Evolutionary conservation across 2,797 vertebrate species (phyloP).

Genomic region (Hylomyscus alleni): DNA sequence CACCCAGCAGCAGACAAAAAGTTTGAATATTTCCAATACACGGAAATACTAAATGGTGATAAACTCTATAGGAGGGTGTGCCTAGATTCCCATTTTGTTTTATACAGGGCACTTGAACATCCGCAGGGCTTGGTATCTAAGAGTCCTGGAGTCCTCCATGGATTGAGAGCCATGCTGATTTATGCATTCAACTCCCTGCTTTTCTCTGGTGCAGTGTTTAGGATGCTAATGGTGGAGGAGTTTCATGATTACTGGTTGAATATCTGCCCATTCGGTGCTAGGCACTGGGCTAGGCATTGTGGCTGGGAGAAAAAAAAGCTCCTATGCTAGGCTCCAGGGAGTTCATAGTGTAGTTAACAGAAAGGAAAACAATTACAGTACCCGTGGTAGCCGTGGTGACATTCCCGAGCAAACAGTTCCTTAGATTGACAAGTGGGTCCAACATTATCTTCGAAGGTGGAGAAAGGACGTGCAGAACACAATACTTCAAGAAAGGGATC

Average conservation of each 20-base stretch:
- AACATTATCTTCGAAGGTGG: fast-evolving
- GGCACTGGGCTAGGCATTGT: not conserved
- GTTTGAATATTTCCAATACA: not conserved
- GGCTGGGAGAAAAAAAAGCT: not conserved
- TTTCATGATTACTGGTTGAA: constrained; percentile 51
- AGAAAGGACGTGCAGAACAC: not conserved
- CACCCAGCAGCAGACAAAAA: not conserved
- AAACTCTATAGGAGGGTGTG: not conserved
- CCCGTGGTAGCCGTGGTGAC: not conserved
- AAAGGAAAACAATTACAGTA: not conserved
- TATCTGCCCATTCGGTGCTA: not conserved
- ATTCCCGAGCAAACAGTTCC: not conserved
- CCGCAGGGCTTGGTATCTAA: not conserved
- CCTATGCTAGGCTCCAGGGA: not conserved
- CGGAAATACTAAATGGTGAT: not conserved
- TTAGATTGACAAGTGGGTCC: not conserved
- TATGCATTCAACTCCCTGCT: not conserved
- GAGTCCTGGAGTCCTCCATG: too few relatives aligned
- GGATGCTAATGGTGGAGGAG: not conserved
- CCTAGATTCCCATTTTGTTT: not conserved
- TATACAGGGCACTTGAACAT: not conserved
- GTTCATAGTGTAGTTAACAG: not conserved
- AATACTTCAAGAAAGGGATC: not conserved
- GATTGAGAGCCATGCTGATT: not conserved
- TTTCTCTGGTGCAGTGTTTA: not conserved